phyloP scores from a whole-genome alignment of 2,113 vertebrate species.

The Amblyornis subalaris region DNA sequence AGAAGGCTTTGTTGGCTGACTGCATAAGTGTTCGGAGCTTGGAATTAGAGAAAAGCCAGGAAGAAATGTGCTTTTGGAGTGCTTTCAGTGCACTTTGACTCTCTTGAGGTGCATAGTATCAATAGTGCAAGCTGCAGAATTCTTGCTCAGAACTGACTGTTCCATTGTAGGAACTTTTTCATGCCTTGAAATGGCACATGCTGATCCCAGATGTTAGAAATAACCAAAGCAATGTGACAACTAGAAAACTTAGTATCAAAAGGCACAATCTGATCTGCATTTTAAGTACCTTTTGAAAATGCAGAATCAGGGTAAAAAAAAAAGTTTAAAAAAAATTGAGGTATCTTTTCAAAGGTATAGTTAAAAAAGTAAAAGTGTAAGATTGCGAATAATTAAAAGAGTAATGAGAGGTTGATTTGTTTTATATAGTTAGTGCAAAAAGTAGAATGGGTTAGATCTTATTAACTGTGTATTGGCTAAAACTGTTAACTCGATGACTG shows the following conservation, averaged over 20 bases:
- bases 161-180: not conserved
- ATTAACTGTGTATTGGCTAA: conserved; percentile 17
- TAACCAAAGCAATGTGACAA: conserved; percentile 35
- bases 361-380: not conserved
- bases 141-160: not conserved
- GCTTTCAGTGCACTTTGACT: conserved; percentile 28
- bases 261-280: not conserved
- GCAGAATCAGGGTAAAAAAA: not conserved
- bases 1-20: conserved; percentile 39
- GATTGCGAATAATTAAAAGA: not conserved
- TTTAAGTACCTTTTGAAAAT: not conserved
- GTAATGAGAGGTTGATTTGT: not conserved
- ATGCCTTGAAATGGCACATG: conserved; percentile 14
- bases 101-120: not conserved
- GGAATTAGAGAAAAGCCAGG: conserved; percentile 39
- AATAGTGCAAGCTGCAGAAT: conserved; percentile 2
- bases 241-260: not conserved
- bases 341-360: not conserved
- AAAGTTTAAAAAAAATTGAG: not conserved
- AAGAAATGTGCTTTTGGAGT: conserved; percentile 31
- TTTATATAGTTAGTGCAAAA: not conserved
- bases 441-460: conserved; percentile 26
- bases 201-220: conserved; percentile 53
- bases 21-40: not conserved
- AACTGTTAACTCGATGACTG: conserved; percentile 46